Conservation (phyloP, 2,113 vertebrate genomes). For the Podarcis cretensis region DNA sequence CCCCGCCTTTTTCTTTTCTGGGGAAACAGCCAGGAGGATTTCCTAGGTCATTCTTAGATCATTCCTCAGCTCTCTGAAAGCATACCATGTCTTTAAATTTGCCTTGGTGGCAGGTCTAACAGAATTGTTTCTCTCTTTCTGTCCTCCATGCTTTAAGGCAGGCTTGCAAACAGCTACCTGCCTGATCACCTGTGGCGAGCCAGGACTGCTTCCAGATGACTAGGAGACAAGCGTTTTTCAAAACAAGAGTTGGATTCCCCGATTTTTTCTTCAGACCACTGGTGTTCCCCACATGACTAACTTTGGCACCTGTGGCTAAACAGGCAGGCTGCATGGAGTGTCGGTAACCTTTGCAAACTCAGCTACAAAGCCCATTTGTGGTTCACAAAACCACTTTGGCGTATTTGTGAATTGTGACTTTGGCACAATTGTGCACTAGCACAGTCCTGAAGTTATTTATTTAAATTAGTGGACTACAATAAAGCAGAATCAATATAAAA, state of each 20-base stretch:
- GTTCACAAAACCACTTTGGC: too few relatives aligned
- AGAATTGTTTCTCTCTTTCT: neutral
- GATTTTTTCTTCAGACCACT: neutral
- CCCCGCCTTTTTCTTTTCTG: neutral
- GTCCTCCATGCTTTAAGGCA: neutral
- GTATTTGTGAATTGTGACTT: too few relatives aligned
- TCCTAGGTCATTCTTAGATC: neutral
- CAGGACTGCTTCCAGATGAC: neutral
- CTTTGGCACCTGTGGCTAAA: too few relatives aligned
- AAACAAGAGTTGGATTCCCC: neutral
- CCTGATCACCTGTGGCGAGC: neutral
- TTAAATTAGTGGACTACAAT: too few relatives aligned
- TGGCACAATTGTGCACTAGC: too few relatives aligned
- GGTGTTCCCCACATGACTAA: neutral
- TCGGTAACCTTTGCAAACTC: neutral
- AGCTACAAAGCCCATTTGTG: too few relatives aligned
- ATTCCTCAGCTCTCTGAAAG: neutral
- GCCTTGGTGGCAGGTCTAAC: too few relatives aligned
- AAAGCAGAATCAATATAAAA: too few relatives aligned
- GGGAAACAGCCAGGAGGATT: neutral
- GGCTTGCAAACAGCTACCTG: too few relatives aligned
- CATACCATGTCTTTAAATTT: neutral
- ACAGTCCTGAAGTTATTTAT: too few relatives aligned
- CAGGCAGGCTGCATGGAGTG: neutral
- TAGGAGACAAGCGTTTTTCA: neutral